Conservation (phyloP, 2,888 invertebrate genomes). For the Lumbricus terrestris region DNA sequence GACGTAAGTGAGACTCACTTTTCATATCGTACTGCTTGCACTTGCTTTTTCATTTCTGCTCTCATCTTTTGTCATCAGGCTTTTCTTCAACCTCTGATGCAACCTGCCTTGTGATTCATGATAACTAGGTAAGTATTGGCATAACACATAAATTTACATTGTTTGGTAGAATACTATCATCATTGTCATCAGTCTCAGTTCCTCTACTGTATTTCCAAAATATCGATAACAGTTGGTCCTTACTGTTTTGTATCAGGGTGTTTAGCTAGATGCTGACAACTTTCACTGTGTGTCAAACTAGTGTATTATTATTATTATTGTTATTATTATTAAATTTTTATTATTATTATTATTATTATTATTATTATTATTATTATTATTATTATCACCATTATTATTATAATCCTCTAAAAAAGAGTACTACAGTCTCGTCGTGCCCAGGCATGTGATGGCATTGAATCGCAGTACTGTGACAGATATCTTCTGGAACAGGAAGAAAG, state of each 20-base stretch:
- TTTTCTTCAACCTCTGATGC: background rate
- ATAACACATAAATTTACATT: background rate
- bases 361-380: too few relatives aligned
- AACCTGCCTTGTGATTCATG: background rate
- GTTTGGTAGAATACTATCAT: background rate
- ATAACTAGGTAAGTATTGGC: background rate
- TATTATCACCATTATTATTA: too few relatives aligned
- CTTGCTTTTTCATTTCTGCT: background rate
- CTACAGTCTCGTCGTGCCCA: too few relatives aligned
- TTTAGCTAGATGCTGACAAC: background rate
- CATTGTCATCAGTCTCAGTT: background rate
- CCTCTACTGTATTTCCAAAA: too few relatives aligned
- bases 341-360: too few relatives aligned
- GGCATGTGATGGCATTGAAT: too few relatives aligned
- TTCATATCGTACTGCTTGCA: background rate
- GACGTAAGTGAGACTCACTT: conserved; percentile 64
- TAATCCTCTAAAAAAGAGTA: too few relatives aligned
- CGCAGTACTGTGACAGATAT: too few relatives aligned
- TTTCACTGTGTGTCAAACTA: background rate
- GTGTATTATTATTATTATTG: background rate
- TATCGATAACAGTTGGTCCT: background rate
- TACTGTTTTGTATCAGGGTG: background rate
- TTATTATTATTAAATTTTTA: background rate
- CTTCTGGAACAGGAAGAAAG: too few relatives aligned
- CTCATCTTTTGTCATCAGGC: background rate